Base-by-base conservation (phyloP, 2,888 invertebrate species). In the Anarsia innoxiella region DNA sequence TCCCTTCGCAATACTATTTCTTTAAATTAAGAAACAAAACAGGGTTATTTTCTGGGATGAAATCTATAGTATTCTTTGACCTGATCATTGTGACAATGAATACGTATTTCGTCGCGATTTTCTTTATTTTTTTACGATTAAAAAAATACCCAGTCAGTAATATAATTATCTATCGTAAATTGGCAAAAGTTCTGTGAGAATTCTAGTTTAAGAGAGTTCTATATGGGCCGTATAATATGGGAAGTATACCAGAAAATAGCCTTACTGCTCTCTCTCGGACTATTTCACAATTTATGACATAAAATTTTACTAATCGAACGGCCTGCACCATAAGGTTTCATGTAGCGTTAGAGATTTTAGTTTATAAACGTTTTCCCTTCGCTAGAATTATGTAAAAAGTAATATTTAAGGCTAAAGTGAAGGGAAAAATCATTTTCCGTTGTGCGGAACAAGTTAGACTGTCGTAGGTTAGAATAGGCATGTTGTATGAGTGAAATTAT, bases 361-460 rank as follows among this genome's bases (percentile, higher is more conserved):
- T 62, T 57, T 52, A 64, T 55, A 66, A 60, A 57, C 60, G 63
- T 59, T 70, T 70, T 73, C 75, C 75, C 75, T 74, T 65, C 71
- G 73, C 56, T 39, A 47, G 58, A 52, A 63, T 57, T 46, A 50
- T 74, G 78, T 83, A 79, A 56, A 79, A 78, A 74, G 64, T 74
- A 63, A 62, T 44, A 48, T 49, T 53, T 82, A 77, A 78, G 71
- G 50, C 62, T 23, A 5, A 48, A 52, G 58, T 71, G 68, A 57
- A 67, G 79, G 77, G 80, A 66, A 66, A 59, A 55, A 56, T 63
- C 66, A 71, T 79, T 82, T 83, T 83, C 83, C 84, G 84, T 83
- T 82, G 82, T 83, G 66, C 82, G 84, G 83, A 78, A 82, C 68
- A 56, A 56, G 59, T 78, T 84, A 82, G 83, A 84, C 84, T 84